phyloP scores from a whole-genome alignment of 2,797 vertebrate species.

The Peromyscus eremicus region DNA sequence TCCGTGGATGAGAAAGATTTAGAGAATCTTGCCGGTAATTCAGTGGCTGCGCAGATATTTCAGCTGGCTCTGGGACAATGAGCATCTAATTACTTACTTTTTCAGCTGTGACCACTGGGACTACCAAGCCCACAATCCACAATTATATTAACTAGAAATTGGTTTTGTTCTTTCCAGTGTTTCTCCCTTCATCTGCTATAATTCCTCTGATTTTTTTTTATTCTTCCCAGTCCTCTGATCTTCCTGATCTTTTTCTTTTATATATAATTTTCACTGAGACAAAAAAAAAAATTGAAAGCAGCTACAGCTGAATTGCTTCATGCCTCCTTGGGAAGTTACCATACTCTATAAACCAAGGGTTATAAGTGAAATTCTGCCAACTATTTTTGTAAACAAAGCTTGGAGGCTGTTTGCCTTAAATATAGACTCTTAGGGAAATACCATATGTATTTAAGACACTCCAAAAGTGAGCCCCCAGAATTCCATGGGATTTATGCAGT shows the following conservation, averaged over 20 bases:
- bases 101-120: conserved; percentile 41
- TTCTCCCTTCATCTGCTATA: conserved; percentile 29
- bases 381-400: conserved; percentile 72
- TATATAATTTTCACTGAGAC: conserved; percentile 59
- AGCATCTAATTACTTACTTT: conserved; percentile 72
- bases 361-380: conserved; percentile 56
- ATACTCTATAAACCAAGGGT: conserved; percentile 57
- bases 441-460: conserved; percentile 50
- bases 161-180: conserved; percentile 68
- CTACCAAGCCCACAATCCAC: conserved; percentile 45
- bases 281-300: conserved; percentile 62
- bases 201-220: conserved; percentile 38
- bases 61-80: conserved; percentile 59
- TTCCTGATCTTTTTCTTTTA: conserved; percentile 60
- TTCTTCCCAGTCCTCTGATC: conserved; percentile 8
- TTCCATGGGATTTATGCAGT: conserved; percentile 61
- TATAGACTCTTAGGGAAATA: conserved; percentile 19
- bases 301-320: conserved; percentile 36
- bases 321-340: conserved; percentile 31
- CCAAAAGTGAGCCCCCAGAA: conserved; percentile 67
- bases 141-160: conserved; percentile 67
- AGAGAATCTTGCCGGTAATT: conserved; percentile 96
- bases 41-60: conserved; percentile 73
- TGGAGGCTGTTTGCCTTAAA: conserved; percentile 66
- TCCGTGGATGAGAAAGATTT: conserved; percentile 98